Evolutionary conservation across 1,140 invertebrate genomes (phyloP), one percentile per base, ranked within the genome.

Genomic region (Eubasilissa regina): DNA sequence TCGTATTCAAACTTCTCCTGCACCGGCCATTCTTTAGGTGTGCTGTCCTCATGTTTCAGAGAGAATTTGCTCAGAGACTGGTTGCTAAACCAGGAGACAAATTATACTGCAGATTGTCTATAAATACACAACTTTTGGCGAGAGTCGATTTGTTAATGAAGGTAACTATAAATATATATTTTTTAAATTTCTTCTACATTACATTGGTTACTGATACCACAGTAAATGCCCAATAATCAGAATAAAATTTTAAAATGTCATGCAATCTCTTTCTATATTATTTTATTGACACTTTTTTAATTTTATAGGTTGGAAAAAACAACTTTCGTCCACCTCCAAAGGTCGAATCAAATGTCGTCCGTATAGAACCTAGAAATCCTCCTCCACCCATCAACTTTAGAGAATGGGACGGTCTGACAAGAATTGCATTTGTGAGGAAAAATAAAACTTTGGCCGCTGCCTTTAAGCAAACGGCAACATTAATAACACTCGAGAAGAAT

Each of bases 301-400:
- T 47, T 51, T 70, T 35, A 19, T 48, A 94, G 94, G 95, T 98
- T 85, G 97, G 97, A 8, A 98, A 98, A 89, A 99, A 99, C 89
- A 99, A 99, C 89, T 99, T 99, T 85, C 92, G 95, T 82, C 99
- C 99, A 53, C 98, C 99, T 51, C 98, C 98, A 47, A 99, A 98
- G 91, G 97, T 99, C 0, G 99, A 99, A 89, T 99, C 98, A 0
- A 97, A 94, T 90, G 98, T 99, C n/a, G 97, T 99, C 0, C 91
- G 99, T 85, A 94, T 99, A 86, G 98, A 99, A 87, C 98, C 98
- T 6, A 93, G 94, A 85, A 98, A 98, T 91, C 99, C 98, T 62
- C 96, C 97, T 47, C 98, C 98, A 35, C 94, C 96, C 11, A 96
- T 99, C 35, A 97, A 98, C 87, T 99, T 97, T 87, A 94, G 94